Conservation (phyloP, 2,888 invertebrate genomes). For the Nomada flava region DNA sequence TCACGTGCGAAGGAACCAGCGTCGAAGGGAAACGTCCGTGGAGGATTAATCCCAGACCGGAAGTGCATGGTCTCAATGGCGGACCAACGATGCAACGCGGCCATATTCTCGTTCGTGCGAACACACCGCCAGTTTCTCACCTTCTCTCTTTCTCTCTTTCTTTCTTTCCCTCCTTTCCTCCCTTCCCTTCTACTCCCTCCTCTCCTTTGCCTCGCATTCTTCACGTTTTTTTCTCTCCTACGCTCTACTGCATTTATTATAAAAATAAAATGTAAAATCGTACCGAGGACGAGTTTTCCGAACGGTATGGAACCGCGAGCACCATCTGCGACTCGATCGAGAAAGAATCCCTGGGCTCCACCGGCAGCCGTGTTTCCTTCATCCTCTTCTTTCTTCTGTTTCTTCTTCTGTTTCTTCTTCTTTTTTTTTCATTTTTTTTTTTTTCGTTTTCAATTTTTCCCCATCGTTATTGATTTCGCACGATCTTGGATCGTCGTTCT, state of each 20-base stretch:
- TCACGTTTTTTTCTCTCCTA: constrained; percentile 51
- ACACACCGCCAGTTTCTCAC: constrained; percentile 62
- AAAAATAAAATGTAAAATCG: constrained; percentile 84
- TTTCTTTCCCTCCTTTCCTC: constrained; percentile 5
- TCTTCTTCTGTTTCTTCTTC: background rate
- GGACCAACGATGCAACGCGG: constrained; percentile 26
- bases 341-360: constrained; percentile 32
- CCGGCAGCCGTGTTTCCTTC: constrained; percentile 8
- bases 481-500: background rate
- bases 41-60: constrained; percentile 21
- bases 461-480: too few species aligned
- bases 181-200: background rate
- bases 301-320: constrained; percentile 72
- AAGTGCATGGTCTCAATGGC: background rate
- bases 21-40: constrained; percentile 44
- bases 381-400: background rate
- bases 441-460: background rate
- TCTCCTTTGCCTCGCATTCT: constrained; percentile 9
- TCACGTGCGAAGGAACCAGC: background rate
- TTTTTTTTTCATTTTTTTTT: constrained; percentile 1
- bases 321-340: constrained; percentile 48
- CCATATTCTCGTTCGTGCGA: constrained; percentile 48
- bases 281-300: constrained; percentile 77
- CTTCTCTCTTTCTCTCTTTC: constrained; percentile 26
- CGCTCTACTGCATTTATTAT: constrained; percentile 76